Percentiles rank a stretch among this genome's conserved stretches.
Conservation (phyloP, 2,797 vertebrate species). For the Anas acuta region DNA sequence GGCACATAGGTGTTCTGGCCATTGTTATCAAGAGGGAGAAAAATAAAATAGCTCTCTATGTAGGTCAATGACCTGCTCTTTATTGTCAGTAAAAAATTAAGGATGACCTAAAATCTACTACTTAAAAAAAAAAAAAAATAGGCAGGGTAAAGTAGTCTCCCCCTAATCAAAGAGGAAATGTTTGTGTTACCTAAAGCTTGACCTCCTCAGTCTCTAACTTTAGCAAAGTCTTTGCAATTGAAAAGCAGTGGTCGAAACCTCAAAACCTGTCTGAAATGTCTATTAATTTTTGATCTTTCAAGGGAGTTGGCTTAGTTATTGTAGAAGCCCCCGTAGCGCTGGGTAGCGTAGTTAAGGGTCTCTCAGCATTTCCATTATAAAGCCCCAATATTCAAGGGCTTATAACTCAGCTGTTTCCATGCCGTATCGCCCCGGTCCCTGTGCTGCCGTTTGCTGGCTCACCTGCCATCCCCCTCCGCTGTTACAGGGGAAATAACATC, state of each 20-base stretch:
- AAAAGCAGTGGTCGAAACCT: constrained; percentile 70
- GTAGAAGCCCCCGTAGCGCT: constrained; percentile 55
- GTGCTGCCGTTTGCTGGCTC: background rate
- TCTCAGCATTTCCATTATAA: constrained; percentile 69
- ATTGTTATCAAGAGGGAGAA: constrained; percentile 77
- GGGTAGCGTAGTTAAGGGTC: constrained; percentile 60
- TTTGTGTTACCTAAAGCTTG: constrained; percentile 76
- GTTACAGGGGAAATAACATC: background rate
- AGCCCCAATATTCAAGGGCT: constrained; percentile 49
- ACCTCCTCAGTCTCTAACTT: constrained; percentile 75
- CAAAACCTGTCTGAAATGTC: constrained; percentile 74
- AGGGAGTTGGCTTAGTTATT: constrained; percentile 63
- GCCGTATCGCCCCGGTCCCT: background rate
- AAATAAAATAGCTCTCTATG: constrained; percentile 79
- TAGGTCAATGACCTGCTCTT: constrained; percentile 81
- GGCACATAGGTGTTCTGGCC: constrained; percentile 75
- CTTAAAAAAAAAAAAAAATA: constrained; percentile 47
- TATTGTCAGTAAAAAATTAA: constrained; percentile 79
- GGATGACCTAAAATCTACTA: constrained; percentile 81
- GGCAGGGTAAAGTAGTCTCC: constrained; percentile 69
- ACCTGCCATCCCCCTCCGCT: background rate
- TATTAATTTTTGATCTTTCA: constrained; percentile 76
- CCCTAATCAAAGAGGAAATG: constrained; percentile 77
- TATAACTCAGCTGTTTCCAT: constrained; percentile 13
- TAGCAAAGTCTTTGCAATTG: constrained; percentile 72